These are phyloP conservation scores for Drosophila teissieri DNA, from an alignment of 1,140 invertebrate species.

Conservation along the genomic window DNA sequence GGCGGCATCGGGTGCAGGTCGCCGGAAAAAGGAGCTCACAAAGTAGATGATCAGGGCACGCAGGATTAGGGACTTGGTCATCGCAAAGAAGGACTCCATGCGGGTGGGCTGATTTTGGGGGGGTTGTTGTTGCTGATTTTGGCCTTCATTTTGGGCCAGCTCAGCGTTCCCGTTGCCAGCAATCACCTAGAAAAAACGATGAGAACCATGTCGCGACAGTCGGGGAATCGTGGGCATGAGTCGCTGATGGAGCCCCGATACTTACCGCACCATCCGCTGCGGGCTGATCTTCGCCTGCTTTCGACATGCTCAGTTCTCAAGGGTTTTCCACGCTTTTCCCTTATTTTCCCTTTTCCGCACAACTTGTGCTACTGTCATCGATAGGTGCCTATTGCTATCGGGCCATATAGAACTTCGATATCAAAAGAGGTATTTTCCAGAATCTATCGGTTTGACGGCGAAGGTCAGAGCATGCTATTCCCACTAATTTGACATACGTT, in stretches of 20 bases:
- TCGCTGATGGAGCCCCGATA: not conserved
- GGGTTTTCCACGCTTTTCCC: constrained; percentile 30
- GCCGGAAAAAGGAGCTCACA: constrained; percentile 95
- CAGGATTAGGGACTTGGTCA: constrained; percentile 93
- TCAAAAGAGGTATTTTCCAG: not conserved
- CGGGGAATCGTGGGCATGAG: not conserved
- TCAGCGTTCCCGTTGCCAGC: constrained; percentile 51
- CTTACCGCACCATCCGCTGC: constrained; percentile 32
- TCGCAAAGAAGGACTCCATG: constrained; percentile 92
- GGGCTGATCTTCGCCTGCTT: constrained; percentile 25
- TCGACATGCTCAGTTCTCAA: constrained; percentile 26
- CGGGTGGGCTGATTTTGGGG: constrained; percentile 87
- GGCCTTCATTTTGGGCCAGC: constrained; percentile 52
- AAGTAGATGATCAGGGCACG: constrained; percentile 97
- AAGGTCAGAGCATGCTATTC: no score
- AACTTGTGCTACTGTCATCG: not conserved
- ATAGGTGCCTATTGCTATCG: not conserved
- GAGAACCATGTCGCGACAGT: constrained; percentile 8
- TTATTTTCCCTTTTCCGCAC: constrained; percentile 2
- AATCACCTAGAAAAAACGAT: constrained; percentile 16
- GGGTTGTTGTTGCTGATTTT: constrained; percentile 48
- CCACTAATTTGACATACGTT: no score
- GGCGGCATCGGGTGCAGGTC: constrained; percentile 84
- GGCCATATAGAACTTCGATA: not conserved
- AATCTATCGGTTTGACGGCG: no score